Base-by-base conservation (phyloP, 1,140 invertebrate genomes). In the Agrilus planipennis region DNA sequence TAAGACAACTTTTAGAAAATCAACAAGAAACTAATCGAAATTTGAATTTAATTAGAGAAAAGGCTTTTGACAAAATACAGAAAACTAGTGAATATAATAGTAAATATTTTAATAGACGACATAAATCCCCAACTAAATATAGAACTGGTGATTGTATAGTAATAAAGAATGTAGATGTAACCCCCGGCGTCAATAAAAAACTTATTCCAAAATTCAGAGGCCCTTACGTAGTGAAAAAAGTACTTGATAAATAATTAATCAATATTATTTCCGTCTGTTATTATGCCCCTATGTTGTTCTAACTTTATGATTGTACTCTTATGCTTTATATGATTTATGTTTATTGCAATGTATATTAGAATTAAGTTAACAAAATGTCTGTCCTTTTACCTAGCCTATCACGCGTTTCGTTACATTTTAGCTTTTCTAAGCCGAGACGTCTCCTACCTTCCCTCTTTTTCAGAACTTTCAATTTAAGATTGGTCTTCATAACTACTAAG, bases 181-280 rank as follows among this genome's bases (percentile, higher is more conserved):
- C 42, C n/a, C 43, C 43, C n/a, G 43, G 43, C n/a, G 27, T 45
- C 20, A 45, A 32, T 34, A 45, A 45, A 31, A 45, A 45, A 22
- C 18, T 41, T 21, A 14, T 45, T 14, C 37, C 39, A 20, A 45
- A 45, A 39, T 45, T 28, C 41, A 31, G 20, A 40, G 43, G 31
- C 19, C 31, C 38, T 3, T 45, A 45, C 22, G 18, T 25, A 1
- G 35, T 60, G 11, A 44, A 16, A 7, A 51, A 51, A 47, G 31
- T 50, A 2, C 41, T 59, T 14, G 22, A 41, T 22, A 49, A 54
- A n/a, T n/a, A n/a, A n/a, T n/a, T n/a, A n/a, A n/a, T n/a, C n/a
- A n/a, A n/a, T n/a, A n/a, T n/a, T n/a, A n/a, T n/a, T n/a, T n/a
- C n/a, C n/a, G n/a, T n/a, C n/a, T n/a, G n/a, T n/a, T n/a, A n/a